These are phyloP conservation scores for Choloepus didactylus DNA, from an alignment of 2,797 vertebrate genomes.

Conservation along the genomic window DNA sequence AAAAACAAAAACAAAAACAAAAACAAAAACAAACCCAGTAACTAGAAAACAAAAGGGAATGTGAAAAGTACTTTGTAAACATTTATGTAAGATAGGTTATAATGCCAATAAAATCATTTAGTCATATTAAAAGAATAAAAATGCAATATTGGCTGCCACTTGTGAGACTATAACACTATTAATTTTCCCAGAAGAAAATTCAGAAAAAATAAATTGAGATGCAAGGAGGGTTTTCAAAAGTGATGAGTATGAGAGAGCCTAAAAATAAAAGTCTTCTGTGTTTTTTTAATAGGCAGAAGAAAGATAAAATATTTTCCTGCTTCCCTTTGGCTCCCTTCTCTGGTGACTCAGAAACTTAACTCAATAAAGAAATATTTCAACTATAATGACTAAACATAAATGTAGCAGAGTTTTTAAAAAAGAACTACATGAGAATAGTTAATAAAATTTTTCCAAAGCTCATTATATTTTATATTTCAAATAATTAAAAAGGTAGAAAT, in stretches of 20 bases:
- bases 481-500: constrained; percentile 42
- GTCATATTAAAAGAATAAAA: not conserved
- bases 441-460: not conserved
- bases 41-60: not conserved
- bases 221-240: constrained; percentile 35
- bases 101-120: not conserved
- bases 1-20: too few relatives aligned
- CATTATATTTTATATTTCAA: constrained; percentile 9
- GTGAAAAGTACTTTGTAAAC: not conserved
- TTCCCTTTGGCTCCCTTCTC: not conserved
- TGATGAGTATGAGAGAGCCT: constrained; percentile 27
- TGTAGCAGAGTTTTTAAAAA: not conserved
- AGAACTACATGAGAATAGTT: not conserved
- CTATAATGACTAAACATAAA: not conserved
- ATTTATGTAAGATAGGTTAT: not conserved
- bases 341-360: constrained; percentile 25
- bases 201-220: not conserved
- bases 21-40: not conserved
- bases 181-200: not conserved
- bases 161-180: not conserved
- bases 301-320: not conserved
- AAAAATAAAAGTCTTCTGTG: constrained; percentile 65
- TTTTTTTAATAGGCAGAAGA: constrained; percentile 53
- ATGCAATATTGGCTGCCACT: not conserved
- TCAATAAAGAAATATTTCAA: not conserved